These are phyloP conservation scores for Automeris io DNA, from an alignment of 2,888 invertebrate species.

Conservation along the genomic window DNA sequence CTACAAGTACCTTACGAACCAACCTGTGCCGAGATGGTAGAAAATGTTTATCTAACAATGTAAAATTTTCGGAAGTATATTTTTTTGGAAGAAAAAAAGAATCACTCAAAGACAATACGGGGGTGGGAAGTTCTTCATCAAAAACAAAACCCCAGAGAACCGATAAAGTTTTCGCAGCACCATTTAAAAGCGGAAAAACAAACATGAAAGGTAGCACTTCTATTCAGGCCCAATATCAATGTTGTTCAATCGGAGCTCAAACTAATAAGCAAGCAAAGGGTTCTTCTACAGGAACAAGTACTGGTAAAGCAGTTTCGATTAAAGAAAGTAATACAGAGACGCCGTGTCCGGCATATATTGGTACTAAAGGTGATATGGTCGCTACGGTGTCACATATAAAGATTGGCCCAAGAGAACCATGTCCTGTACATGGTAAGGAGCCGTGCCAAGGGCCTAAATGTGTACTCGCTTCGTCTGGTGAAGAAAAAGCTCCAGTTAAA, in stretches of 20 bases:
- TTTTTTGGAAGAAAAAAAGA: constrained; percentile 48
- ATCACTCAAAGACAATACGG: constrained; percentile 23
- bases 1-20: constrained; percentile 24
- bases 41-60: constrained; percentile 14
- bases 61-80: constrained; percentile 42
- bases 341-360: constrained; percentile 30
- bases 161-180: constrained; percentile 10
- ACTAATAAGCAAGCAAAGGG: constrained; percentile 23
- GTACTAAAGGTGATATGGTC: constrained; percentile 41
- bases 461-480: constrained; percentile 33
- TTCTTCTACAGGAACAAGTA: constrained; percentile 26
- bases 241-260: constrained; percentile 24
- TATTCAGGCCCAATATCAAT: constrained; percentile 19
- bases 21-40: constrained; percentile 15
- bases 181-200: constrained; percentile 17
- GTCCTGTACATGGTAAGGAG: constrained; percentile 44
- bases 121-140: constrained; percentile 41
- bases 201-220: constrained; percentile 15
- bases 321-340: constrained; percentile 32
- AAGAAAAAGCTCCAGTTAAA: constrained; percentile 47
- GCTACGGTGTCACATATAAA: constrained; percentile 57
- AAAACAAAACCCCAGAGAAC: constrained; percentile 18
- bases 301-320: constrained; percentile 42
- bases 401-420: constrained; percentile 48
- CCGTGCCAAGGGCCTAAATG: constrained; percentile 59